A percentile compares a stretch with the other conserved stretches of the same genome.
Conservation (phyloP, 2,888 invertebrate genomes). For the Brassicogethes aeneus region DNA sequence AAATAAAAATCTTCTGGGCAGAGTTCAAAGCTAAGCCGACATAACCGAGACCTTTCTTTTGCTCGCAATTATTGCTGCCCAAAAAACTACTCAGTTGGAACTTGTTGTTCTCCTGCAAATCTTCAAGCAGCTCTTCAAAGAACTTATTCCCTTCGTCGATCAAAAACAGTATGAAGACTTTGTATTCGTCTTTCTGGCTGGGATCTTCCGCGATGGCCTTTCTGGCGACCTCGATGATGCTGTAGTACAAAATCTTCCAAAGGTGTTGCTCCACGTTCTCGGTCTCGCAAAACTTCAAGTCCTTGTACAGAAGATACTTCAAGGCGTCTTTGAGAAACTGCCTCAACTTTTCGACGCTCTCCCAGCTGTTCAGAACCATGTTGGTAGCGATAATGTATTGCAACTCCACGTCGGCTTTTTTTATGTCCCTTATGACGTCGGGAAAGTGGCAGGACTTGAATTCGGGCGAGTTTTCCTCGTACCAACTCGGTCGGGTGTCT, state of each 20-base stretch:
- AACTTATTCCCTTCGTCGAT: conserved; percentile 71
- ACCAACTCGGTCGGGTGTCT: conserved; percentile 46
- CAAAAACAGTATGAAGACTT: conserved; percentile 54
- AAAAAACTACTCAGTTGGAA: conserved; percentile 59
- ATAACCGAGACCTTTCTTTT: conserved; percentile 56
- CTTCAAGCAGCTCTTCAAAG: conserved; percentile 65
- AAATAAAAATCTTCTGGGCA: conserved; percentile 80
- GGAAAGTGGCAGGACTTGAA: conserved; percentile 54
- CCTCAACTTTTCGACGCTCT: conserved; percentile 51
- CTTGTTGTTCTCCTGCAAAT: conserved; percentile 65
- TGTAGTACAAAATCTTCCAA: conserved; percentile 87
- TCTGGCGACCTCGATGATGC: conserved; percentile 74
- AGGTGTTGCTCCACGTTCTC: conserved; percentile 84
- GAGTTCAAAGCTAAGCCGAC: conserved; percentile 72
- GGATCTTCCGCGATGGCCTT: conserved; percentile 55
- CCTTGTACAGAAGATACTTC: conserved; percentile 58
- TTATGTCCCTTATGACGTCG: conserved; percentile 54
- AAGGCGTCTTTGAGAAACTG: conserved; percentile 59
- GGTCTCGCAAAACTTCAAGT: conserved; percentile 78
- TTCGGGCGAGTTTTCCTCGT: conserved; percentile 49
- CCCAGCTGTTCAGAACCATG: conserved; percentile 57
- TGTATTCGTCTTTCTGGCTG: conserved; percentile 55
- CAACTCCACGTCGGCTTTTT: conserved; percentile 58
- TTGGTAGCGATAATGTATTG: conserved; percentile 54
- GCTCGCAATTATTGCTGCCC: conserved; percentile 48